Percentiles rank a stretch among this genome's conserved stretches.
Evolutionary conservation across 2,113 vertebrate species (phyloP).

Genomic region (Strigops habroptila): DNA sequence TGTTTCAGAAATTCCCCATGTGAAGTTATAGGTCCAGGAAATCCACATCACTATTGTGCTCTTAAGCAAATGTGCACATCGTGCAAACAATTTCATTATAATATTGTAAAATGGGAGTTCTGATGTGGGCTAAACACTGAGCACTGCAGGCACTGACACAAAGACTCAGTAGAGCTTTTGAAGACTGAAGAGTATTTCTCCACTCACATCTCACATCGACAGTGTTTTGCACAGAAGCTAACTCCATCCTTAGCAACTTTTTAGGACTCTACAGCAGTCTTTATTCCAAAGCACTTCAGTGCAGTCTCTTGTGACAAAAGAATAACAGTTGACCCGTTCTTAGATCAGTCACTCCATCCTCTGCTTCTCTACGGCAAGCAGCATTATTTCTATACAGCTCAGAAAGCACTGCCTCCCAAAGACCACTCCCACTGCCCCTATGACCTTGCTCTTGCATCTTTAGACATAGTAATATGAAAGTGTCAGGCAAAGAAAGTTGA

Average conservation of each 20-base stretch:
- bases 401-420: neutral
- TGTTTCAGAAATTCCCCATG: neutral
- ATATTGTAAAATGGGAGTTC: neutral
- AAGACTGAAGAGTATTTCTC: neutral
- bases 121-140: neutral
- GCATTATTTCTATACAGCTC: neutral
- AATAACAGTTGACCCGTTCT: neutral
- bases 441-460: neutral
- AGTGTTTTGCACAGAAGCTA: neutral
- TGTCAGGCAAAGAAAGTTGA: conserved; percentile 5
- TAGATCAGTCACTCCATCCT: neutral
- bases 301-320: neutral
- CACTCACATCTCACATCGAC: neutral
- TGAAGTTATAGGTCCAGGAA: neutral
- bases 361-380: neutral
- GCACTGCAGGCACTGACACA: neutral
- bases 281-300: neutral
- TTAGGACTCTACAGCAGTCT: neutral
- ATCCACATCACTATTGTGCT: neutral
- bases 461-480: neutral
- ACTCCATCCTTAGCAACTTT: neutral
- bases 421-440: neutral
- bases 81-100: neutral
- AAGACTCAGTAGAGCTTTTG: neutral
- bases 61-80: neutral